Base-by-base conservation (phyloP, 37 sponge, comb jelly and placozoan genomes). In the Diacarnus erythraeanus region DNA sequence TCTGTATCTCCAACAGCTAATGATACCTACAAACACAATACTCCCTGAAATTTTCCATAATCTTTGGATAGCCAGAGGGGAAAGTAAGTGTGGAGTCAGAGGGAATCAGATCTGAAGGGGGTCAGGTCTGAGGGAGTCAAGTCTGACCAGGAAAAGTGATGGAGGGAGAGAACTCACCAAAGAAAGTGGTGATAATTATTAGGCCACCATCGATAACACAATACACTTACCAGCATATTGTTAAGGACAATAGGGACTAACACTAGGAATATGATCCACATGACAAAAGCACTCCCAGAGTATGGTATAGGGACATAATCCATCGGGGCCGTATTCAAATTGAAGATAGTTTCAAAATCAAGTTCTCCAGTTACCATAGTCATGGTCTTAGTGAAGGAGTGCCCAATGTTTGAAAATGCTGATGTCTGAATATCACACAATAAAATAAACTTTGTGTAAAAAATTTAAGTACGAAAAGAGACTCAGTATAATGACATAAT, bases 311-410 rank as follows among this genome's bases (percentile, higher is more conserved):
- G 59, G 56, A 72, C 36, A 9, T 57, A 25, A 30, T 27, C 73
- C n/a, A 65, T 65, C 20, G 18, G 4, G 20, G 18, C 57, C 35
- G 26, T n/a, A 17, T 31, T 35, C 33, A 66, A 66, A 17, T 31
- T 60, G 70, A 95, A 91, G 3, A 69, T 85, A 25, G 68, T 74
- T 70, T 88, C 92, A 79, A 79, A 95, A 57, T 95, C 92, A 88
- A 95, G 85, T 64, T 95, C 96, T 0, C 96, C 96, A 27, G 86
- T 92, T 38, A 87, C 89, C 92, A 92, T 89, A 22, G 83, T 81
- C 63, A 89, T 77, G 21, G 91, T 92, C 59, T 92, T 92, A 36
- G 87, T 38, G 15, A 95, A 27, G 43, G 90, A 61, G 31, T 57
- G 76, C 0, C 82, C 81, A 35, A 84, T 77, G 67, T 64, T 75